These are phyloP conservation scores for Lumbricus terrestris DNA, from an alignment of 2,888 invertebrate genomes.

Conservation along the genomic window DNA sequence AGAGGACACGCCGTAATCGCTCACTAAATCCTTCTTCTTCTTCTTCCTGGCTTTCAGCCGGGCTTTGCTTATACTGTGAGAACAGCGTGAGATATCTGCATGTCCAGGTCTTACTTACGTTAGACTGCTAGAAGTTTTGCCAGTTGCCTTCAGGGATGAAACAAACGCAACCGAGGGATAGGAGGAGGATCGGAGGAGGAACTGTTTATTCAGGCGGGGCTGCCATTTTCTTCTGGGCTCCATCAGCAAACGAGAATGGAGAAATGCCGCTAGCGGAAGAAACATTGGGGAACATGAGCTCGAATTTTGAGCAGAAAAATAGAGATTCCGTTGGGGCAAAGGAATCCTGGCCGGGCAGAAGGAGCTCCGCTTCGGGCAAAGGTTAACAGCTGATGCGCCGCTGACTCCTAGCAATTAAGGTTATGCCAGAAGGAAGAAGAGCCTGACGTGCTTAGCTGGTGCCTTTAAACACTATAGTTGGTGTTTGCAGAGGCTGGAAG, in stretches of 20 bases:
- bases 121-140: neutral
- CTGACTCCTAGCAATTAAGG: neutral
- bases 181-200: too few species aligned
- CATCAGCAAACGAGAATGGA: neutral
- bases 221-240: neutral
- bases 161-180: neutral
- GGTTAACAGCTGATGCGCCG: neutral
- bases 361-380: neutral
- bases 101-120: neutral
- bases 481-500: neutral
- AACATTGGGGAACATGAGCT: neutral
- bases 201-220: neutral
- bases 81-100: neutral
- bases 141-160: neutral
- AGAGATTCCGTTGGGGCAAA: neutral
- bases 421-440: neutral
- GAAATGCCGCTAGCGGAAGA: too few species aligned
- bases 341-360: neutral
- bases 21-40: neutral
- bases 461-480: neutral
- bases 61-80: neutral
- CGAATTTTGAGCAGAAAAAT: neutral
- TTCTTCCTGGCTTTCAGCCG: neutral
- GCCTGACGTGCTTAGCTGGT: neutral
- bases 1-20: neutral